Conservation (phyloP, 1,140 invertebrate species). For the Scaptodrosophila lebanonensis region DNA sequence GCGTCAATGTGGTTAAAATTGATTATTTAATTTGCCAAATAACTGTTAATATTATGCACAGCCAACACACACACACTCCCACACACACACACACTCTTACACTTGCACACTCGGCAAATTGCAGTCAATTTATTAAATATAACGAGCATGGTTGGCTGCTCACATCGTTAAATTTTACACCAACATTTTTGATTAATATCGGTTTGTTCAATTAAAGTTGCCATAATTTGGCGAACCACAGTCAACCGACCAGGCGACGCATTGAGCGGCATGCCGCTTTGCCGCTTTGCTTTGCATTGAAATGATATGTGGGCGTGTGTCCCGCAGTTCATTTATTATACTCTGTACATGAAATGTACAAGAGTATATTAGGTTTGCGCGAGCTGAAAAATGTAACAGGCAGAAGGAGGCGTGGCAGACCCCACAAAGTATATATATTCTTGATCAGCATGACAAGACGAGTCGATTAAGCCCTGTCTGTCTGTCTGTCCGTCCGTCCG, state of each 20-base stretch:
- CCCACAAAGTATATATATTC: too few species aligned
- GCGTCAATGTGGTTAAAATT: conserved; percentile 60
- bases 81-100: neutral
- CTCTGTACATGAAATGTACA: too few species aligned
- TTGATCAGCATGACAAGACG: too few species aligned
- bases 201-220: conserved; percentile 64
- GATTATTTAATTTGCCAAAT: conserved; percentile 66
- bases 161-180: neutral
- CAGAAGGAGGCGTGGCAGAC: too few species aligned
- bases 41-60: conserved; percentile 57
- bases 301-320: too few species aligned
- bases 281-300: too few species aligned
- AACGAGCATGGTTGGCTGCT: conserved; percentile 15
- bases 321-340: too few species aligned
- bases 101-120: conserved; percentile 5
- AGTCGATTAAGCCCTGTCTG: too few species aligned
- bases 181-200: conserved; percentile 55
- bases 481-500: too few species aligned
- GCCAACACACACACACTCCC: conserved; percentile 1
- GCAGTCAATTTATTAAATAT: conserved; percentile 62
- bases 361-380: too few species aligned
- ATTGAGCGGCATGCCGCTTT: neutral
- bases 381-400: too few species aligned
- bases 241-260: conserved; percentile 14
- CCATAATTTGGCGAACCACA: conserved; percentile 58